These are phyloP conservation scores for Allophyes oxyacanthae DNA, from an alignment of 2,888 invertebrate species.

Conservation along the genomic window DNA sequence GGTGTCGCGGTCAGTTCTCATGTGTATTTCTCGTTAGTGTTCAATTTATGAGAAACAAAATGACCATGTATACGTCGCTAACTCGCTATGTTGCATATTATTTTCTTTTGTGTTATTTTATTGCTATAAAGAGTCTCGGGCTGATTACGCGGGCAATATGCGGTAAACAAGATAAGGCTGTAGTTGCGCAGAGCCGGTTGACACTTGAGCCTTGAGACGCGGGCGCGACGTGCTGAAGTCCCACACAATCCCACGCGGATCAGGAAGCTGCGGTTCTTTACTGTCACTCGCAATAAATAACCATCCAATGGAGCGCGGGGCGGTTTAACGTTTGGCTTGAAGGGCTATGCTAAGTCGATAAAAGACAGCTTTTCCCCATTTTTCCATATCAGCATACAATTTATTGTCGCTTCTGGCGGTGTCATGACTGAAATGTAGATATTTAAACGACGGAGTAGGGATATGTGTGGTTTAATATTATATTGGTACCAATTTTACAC, in stretches of 20 bases:
- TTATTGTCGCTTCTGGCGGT: constrained; percentile 74
- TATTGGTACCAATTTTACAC: too few relatives aligned
- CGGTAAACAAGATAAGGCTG: constrained; percentile 73
- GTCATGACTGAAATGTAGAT: constrained; percentile 77
- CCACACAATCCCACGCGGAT: constrained; percentile 74
- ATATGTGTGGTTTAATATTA: too few relatives aligned
- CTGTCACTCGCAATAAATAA: constrained; percentile 70
- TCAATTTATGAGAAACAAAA: constrained; percentile 39
- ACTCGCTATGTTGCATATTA: constrained; percentile 9
- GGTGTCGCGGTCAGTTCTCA: constrained; percentile 21
- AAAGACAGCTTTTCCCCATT: constrained; percentile 75
- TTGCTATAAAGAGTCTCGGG: constrained; percentile 55
- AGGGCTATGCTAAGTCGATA: constrained; percentile 65
- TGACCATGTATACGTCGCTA: constrained; percentile 13
- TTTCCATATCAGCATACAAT: constrained; percentile 78
- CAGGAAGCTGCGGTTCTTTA: constrained; percentile 81
- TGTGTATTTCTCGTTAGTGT: constrained; percentile 43
- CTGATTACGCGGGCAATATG: constrained; percentile 60
- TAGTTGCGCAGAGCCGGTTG: constrained; percentile 80
- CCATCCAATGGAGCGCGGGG: constrained; percentile 58
- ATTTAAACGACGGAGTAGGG: constrained; percentile 63
- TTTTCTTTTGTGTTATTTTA: constrained; percentile 40
- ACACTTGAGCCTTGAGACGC: constrained; percentile 75
- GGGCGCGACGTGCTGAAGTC: constrained; percentile 66
- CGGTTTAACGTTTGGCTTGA: constrained; percentile 61